Base-by-base conservation (phyloP, 1,140 invertebrate genomes). In the Archivesica marissinica region DNA sequence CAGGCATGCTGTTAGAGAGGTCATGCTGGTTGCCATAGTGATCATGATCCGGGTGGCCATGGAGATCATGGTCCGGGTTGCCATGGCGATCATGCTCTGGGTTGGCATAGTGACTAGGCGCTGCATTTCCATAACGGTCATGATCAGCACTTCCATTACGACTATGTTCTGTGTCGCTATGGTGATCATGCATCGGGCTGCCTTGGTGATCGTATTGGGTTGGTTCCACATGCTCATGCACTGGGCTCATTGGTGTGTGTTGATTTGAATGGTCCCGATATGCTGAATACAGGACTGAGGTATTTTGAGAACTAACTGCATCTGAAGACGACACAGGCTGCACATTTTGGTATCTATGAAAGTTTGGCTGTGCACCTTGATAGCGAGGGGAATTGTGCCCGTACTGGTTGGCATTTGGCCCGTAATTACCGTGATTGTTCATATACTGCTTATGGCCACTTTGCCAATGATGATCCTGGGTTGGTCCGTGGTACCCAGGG, bases 11-110 rank as follows among this genome's bases (percentile, higher is more conserved):
- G 68, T 72, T 72, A 72, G 68, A n/a, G 15, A 28, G 33, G 35
- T 61, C 77, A 79, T 66, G 59, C 61, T 44, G 77, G 44, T 59
- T 59, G 38, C 59, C 61, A 79, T 66, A 66, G 39, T 41, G 77
- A 79, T 20, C 44, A 66, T 79, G 41, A 38, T 44, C 56, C 25
- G 47, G 56, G 54, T 79, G n/a, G 38, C 44, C 56, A 79, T 64
- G 33, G 41, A 30, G 28, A 66, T 64, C 59, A 56, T 50, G 74
- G 28, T 30, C 35, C 11, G 3, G 6, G 35, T 76, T 76, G 13
- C 52, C 44, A 56, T 59, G 74, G 52, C 59, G 77, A 79, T 20
- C 44, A 66, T 79, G 41, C 56, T 44, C 56, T 23, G 47, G 56
- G 54, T 79, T 39, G 38, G 30, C 56, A 79, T 64, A 47, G 41